Evolutionary conservation across 2,888 invertebrate species (phyloP).

Genomic region (Caenorhabditis becei): DNA sequence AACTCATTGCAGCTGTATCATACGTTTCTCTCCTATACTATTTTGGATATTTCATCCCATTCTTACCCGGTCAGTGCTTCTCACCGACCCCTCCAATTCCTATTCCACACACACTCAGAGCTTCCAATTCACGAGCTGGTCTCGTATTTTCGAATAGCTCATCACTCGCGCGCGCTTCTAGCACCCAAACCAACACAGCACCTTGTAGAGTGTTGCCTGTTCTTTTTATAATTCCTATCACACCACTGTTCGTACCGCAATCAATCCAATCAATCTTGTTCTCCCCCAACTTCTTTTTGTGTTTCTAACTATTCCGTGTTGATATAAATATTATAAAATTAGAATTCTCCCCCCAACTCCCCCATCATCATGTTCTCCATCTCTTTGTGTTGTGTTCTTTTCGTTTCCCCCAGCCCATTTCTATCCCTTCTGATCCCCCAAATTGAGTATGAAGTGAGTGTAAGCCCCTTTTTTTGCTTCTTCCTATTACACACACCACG

Average conservation of each 20-base stretch:
- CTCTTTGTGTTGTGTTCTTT: conserved; percentile 41
- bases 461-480: conserved; percentile 15
- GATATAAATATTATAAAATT: conserved; percentile 30
- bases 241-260: not conserved
- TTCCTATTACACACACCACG: conserved; percentile 18
- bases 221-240: conserved; percentile 6
- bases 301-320: conserved; percentile 49
- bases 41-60: conserved; percentile 26
- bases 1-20: conserved; percentile 43
- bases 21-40: conserved; percentile 28
- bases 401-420: not conserved
- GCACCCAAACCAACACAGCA: not conserved
- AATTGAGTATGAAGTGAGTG: conserved; percentile 45
- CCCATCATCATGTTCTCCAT: conserved; percentile 9
- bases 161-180: not conserved
- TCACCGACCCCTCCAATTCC: conserved; percentile 4
- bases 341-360: not conserved
- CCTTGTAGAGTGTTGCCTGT: not conserved
- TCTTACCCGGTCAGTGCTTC: conserved; percentile 21
- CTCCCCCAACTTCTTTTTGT: conserved; percentile 20
- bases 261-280: not conserved
- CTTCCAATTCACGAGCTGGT: conserved; percentile 41
- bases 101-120: conserved; percentile 24
- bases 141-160: conserved; percentile 25
- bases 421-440: conserved; percentile 8